Conservation (phyloP, 2,797 vertebrate genomes). For the Poecile montanus region DNA sequence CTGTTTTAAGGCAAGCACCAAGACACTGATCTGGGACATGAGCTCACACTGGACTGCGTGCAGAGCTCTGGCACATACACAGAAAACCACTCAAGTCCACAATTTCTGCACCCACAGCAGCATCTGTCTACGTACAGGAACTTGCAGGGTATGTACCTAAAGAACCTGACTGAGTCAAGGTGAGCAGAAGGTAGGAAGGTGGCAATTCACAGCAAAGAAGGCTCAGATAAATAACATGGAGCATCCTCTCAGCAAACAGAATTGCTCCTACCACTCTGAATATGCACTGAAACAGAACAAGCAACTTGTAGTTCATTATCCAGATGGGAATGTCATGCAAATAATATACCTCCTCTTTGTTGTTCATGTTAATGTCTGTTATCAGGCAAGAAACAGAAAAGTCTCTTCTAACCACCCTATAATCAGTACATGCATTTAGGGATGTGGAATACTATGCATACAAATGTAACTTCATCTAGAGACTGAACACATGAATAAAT, state of each 20-base stretch:
- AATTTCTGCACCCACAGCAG: not conserved
- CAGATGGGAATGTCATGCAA: constrained; percentile 6
- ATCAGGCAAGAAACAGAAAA: constrained; percentile 4
- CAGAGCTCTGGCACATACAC: not conserved
- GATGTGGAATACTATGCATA: not conserved
- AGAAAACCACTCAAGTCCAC: not conserved
- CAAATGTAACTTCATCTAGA: not conserved
- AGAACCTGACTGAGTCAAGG: not conserved
- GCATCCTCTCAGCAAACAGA: not conserved
- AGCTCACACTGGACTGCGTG: not conserved
- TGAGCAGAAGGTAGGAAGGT: not conserved
- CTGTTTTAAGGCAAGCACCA: not conserved
- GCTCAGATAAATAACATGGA: not conserved
- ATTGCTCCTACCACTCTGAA: not conserved
- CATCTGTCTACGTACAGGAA: not conserved
- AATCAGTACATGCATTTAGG: not conserved
- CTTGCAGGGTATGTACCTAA: not conserved
- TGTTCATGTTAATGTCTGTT: constrained; percentile 22
- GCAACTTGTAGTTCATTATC: constrained; percentile 1
- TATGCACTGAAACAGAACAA: not conserved
- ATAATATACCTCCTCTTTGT: not conserved
- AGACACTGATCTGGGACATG: not conserved
- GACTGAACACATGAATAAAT: not conserved
- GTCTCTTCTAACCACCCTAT: not conserved
- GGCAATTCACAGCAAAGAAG: not conserved